Conservation (phyloP, 2,888 invertebrate species). For the Diarsia mendica region DNA sequence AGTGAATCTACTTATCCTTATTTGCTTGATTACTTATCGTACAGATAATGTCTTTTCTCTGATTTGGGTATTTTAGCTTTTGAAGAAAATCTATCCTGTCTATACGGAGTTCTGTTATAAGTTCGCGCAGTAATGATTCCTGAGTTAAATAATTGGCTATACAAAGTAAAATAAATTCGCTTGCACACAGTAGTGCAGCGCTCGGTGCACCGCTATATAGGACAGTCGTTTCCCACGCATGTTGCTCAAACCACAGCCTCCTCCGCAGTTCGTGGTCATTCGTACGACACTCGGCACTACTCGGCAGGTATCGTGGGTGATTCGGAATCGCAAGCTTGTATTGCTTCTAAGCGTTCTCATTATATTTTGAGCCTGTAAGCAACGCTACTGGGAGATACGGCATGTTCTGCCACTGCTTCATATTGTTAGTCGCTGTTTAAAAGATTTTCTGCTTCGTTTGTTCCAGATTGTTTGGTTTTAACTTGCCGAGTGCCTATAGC, state of each 20-base stretch:
- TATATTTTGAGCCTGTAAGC: constrained; percentile 39
- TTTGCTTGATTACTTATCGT: constrained; percentile 39
- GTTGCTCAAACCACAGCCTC: constrained; percentile 78
- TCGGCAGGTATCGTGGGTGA: constrained; percentile 58
- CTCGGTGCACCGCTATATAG: constrained; percentile 72
- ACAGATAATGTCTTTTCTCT: constrained; percentile 32
- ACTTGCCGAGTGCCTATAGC: constrained; percentile 7
- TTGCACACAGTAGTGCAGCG: constrained; percentile 61
- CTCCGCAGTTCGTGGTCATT: constrained; percentile 74
- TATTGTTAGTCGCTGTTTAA: constrained; percentile 13
- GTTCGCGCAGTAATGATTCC: background rate
- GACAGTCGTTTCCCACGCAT: constrained; percentile 81
- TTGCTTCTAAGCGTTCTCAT: constrained; percentile 38
- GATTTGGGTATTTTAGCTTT: constrained; percentile 9
- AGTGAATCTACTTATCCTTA: constrained; percentile 45
- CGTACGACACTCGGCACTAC: constrained; percentile 63
- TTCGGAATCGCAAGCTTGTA: constrained; percentile 42
- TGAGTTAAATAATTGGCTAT: constrained; percentile 18
- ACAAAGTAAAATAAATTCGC: constrained; percentile 54
- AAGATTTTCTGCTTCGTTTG: constrained; percentile 10
- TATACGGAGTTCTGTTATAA: constrained; percentile 2
- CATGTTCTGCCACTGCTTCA: constrained; percentile 24
- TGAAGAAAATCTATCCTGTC: background rate
- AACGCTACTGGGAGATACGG: constrained; percentile 22
- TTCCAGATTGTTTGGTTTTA: constrained; percentile 17